Percentiles rank a stretch among this genome's conserved stretches.
Conservation (phyloP, 2,888 invertebrate species). For the Drosophila incognita region DNA sequence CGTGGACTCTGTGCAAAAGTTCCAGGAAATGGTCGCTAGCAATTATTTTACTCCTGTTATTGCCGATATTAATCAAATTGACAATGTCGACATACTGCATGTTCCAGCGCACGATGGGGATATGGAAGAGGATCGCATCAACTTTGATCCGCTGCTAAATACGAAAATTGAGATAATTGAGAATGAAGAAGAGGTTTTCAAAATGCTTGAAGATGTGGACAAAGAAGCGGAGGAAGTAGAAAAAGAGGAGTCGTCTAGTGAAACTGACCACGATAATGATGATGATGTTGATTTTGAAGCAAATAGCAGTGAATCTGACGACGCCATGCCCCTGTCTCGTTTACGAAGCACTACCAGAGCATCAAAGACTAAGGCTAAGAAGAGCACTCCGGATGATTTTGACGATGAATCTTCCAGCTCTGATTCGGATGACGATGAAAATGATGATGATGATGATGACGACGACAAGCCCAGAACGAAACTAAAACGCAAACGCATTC, state of each 20-base stretch:
- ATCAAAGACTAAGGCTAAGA: slow-evolving; percentile 43
- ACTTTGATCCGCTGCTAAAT: slow-evolving; percentile 51
- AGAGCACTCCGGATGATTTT: slow-evolving; percentile 38
- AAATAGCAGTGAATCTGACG: slow-evolving; percentile 71
- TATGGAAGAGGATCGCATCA: slow-evolving; percentile 74
- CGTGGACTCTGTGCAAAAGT: slow-evolving; percentile 77
- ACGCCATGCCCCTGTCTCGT: slow-evolving; percentile 72
- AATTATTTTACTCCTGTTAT: slow-evolving; percentile 57
- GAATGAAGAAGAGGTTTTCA: slow-evolving; percentile 78
- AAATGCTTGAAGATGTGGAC: slow-evolving; percentile 76
- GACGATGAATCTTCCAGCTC: slow-evolving; percentile 56
- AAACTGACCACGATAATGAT: slow-evolving; percentile 66
- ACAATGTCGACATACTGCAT: slow-evolving; percentile 71
- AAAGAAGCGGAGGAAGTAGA: slow-evolving; percentile 68
- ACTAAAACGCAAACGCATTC: slow-evolving; percentile 69
- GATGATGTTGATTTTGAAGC: slow-evolving; percentile 71
- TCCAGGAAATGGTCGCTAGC: slow-evolving; percentile 70
- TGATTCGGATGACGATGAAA: slow-evolving; percentile 47
- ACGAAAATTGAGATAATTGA: slow-evolving; percentile 77
- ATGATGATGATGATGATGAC: slow-evolving; percentile 31
- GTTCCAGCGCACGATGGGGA: slow-evolving; percentile 58
- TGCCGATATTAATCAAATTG: slow-evolving; percentile 56
- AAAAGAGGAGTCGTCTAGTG: slow-evolving; percentile 46
- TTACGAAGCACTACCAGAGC: slow-evolving; percentile 31
- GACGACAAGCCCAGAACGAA: slow-evolving; percentile 49